Base-by-base conservation (phyloP, 1,140 invertebrate genomes). In the Lordiphosa clarofinis region DNA sequence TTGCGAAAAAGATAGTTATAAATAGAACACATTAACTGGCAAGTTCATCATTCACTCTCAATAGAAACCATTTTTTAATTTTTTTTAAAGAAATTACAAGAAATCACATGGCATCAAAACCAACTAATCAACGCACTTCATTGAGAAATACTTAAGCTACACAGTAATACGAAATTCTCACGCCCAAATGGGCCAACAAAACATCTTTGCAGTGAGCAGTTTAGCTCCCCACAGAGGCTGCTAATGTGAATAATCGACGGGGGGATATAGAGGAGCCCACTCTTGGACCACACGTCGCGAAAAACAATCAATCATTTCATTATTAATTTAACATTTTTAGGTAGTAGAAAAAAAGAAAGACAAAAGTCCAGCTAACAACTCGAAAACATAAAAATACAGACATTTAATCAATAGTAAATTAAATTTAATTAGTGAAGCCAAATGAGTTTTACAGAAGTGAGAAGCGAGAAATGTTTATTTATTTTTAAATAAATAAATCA, bases 271-370 rank as follows among this genome's bases (percentile, higher is more conserved):
- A 13, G 49, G 28, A 35, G 24, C 10, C 28, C 28, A 31, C 28
- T 8, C 10, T 1, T 2, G 54, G 74, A 79, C 70, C 74, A 79
- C 74, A 79, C 71, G 71, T 62, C 38, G 74, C 13, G 66, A 33
- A 4, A 5, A 81, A 56, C 74, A 37, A 79, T 79, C 71, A 81
- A 79, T 79, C 74, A 79, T 59, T 62, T 54, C 65, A 75, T 79
- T 79, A 79, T 81, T 71, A 74, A 70, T 57, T 66, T 31, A 69
- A 68, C 48, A 60, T 55, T 43, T 54, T 21, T 31, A 47, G 71
- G 19, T 39, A 33, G 15, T 35, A 55, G 53, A 49, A 11, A 43
- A 47, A 33, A 13, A 52, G 73, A 69, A 73, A 69, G 73, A 63
- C 73, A 56, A 52, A 53, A 73, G 2, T 31, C 28, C 61, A 56